Conservation (phyloP, 2,113 vertebrate species). For the Procapra przewalskii region DNA sequence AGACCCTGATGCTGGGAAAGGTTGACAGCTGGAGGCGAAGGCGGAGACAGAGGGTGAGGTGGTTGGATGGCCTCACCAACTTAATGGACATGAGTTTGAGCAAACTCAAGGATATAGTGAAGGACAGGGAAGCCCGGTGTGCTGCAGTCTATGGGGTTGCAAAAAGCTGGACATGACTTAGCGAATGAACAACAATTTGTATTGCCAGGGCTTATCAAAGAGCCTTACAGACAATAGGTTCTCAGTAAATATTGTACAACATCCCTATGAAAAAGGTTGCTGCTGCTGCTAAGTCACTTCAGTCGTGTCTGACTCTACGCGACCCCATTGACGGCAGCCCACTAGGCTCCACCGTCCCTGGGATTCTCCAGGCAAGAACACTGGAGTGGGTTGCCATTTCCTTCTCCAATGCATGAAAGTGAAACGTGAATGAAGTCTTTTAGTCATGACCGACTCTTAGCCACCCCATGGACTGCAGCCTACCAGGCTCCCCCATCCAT, state of each 20-base stretch:
- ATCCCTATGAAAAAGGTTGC: not conserved
- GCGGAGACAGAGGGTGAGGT: not conserved
- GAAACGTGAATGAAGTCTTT: no score
- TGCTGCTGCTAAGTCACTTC: no score
- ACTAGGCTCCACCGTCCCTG: no score
- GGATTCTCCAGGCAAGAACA: no score
- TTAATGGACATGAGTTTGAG: not conserved
- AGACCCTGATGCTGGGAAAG: not conserved
- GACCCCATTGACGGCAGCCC: no score
- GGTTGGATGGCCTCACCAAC: not conserved
- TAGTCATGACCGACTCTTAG: no score
- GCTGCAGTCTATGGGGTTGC: not conserved
- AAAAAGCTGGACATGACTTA: not conserved
- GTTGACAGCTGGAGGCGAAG: not conserved
- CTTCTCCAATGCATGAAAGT: no score
- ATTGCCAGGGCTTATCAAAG: not conserved
- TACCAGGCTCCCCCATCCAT: no score
- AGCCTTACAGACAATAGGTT: not conserved
- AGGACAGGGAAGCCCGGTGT: not conserved
- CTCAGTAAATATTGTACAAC: not conserved
- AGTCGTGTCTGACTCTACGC: no score
- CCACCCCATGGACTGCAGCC: no score
- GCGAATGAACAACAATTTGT: not conserved
- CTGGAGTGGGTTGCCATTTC: no score
- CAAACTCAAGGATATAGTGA: not conserved